Base-by-base conservation (phyloP, 1,140 invertebrate genomes). In the Atta texana region DNA sequence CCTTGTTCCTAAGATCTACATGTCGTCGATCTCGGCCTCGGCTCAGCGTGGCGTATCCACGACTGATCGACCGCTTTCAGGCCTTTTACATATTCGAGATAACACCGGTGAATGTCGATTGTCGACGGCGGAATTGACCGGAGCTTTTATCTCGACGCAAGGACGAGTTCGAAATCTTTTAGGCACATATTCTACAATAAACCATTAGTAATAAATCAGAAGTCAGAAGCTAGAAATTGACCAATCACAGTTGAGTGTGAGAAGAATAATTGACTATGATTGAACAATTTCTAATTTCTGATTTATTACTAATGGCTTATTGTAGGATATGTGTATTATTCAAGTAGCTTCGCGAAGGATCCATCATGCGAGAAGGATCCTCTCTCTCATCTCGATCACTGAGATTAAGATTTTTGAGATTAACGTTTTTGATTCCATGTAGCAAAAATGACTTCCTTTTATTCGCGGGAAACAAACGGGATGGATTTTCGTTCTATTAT, bases 1-100 rank as follows among this genome's bases (percentile, higher is more conserved):
- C 89, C 89, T 90, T 90, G 88, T 90, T 90, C 85, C 69, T 89
- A 89, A 86, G 86, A 90, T 90, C 85, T 90, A 89, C 80, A 89
- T 84, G 82, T 39, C 66, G 59, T 16, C 74, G 87, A 90, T 88
- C 39, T 69, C 80, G 86, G 53, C 80, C 78, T 71, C 78, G 53
- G 18, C 55, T 24, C 28, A 28, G 28, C 59, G 31, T 44, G 49
- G 51, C 82, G 49, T 78, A 78, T 77, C 84, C 84, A 61, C 84
- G 75, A 77, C 39, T 44, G 71, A 85, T 78, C 72, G 59, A 28
- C 53, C 72, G 28, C 82, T 77, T 78, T 85, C 80, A 44, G 49
- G 8, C 14, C 28, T 51, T 44, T 7, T 69, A n/a, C 68, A 44
- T 44, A n/a, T 51, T 21, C 24, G 76, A 66, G 78, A 59, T 71